phyloP scores from a whole-genome alignment of 1,140 invertebrate species.

The Pomacea maculata region DNA sequence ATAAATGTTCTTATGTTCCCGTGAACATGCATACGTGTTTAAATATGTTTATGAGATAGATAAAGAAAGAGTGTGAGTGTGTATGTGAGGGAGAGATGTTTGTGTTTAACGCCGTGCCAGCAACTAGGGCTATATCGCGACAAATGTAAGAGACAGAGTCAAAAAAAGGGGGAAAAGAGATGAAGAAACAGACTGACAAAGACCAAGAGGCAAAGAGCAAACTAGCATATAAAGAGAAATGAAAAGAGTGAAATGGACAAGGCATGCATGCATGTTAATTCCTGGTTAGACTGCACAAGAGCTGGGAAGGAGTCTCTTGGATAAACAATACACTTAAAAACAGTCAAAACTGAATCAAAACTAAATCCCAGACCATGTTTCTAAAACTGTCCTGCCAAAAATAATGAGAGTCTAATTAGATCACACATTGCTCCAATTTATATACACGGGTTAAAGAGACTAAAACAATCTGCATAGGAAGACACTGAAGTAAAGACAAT shows the following conservation, averaged over 20 bases:
- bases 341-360: background rate
- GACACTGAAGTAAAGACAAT: too few relatives aligned
- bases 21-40: too few relatives aligned
- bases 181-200: background rate
- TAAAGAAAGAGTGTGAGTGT: background rate
- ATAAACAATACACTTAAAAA: background rate
- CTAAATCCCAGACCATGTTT: too few relatives aligned
- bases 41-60: background rate
- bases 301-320: background rate
- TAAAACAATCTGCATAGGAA: too few relatives aligned
- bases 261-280: background rate
- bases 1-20: too few relatives aligned
- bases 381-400: too few relatives aligned
- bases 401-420: too few relatives aligned
- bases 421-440: too few relatives aligned
- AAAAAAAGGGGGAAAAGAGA: background rate
- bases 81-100: background rate
- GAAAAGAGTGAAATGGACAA: background rate
- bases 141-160: background rate
- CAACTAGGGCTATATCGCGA: too few relatives aligned
- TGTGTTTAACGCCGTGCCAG: too few relatives aligned
- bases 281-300: background rate
- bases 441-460: too few relatives aligned
- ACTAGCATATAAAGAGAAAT: background rate
- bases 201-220: background rate